Evolutionary conservation across 2,888 invertebrate species (phyloP).

Genomic region (Meloe dianella): DNA sequence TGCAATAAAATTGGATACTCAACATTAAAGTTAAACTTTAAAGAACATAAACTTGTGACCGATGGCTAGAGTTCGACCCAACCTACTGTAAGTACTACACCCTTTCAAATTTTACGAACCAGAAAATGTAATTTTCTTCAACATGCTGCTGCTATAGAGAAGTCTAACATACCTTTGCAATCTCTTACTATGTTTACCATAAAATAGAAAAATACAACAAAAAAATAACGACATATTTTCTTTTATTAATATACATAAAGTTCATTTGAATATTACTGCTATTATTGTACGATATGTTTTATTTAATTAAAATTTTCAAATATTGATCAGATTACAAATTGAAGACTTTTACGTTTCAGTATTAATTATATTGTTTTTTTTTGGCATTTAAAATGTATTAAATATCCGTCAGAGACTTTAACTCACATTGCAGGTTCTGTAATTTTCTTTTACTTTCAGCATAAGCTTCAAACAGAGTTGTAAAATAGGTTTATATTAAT

Average conservation of each 20-base stretch:
- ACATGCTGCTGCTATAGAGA: constrained; percentile 48
- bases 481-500: constrained; percentile 1
- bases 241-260: too few species aligned
- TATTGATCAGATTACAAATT: too few species aligned
- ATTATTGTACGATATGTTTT: not conserved
- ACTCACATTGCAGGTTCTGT: not conserved
- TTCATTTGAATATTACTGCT: not conserved
- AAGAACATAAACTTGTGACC: constrained; percentile 24
- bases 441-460: not conserved
- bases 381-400: not conserved
- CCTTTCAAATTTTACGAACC: constrained; percentile 52
- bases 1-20: not conserved
- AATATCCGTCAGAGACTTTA: not conserved
- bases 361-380: not conserved
- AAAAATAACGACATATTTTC: not conserved
- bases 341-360: too few species aligned
- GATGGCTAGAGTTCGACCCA: constrained; percentile 22
- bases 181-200: not conserved
- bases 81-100: constrained; percentile 37
- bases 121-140: constrained; percentile 53
- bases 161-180: constrained; percentile 45
- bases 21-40: constrained; percentile 11
- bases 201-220: not conserved
- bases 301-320: too few species aligned
- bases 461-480: not conserved